These are phyloP conservation scores for Monopterus albus DNA, from an alignment of 2,113 vertebrate genomes.

Conservation along the genomic window DNA sequence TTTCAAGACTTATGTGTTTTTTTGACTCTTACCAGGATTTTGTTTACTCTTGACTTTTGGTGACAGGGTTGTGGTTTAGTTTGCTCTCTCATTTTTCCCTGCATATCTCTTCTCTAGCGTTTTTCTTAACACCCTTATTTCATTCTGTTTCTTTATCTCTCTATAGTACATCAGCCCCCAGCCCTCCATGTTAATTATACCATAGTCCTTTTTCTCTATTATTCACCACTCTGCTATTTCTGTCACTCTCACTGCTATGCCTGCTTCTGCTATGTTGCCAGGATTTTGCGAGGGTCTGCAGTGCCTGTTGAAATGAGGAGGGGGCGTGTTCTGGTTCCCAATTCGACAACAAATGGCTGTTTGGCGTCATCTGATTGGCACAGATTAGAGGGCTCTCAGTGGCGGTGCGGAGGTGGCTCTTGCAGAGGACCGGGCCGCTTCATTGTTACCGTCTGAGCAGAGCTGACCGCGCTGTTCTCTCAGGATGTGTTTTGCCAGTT, in stretches of 20 bases:
- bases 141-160: constrained; percentile 47
- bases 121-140: constrained; percentile 22
- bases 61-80: background rate
- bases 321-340: constrained; percentile 56
- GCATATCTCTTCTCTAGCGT: constrained; percentile 22
- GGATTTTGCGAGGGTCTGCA: constrained; percentile 61
- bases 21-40: background rate
- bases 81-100: constrained; percentile 3
- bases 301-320: constrained; percentile 59
- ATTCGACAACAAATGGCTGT: constrained; percentile 73
- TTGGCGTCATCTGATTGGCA: constrained; percentile 77
- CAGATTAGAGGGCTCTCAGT: constrained; percentile 74
- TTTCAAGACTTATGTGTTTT: too few species aligned
- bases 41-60: constrained; percentile 10
- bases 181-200: constrained; percentile 76
- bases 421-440: constrained; percentile 53
- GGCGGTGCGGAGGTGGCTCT: constrained; percentile 69
- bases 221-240: constrained; percentile 78
- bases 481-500: constrained; percentile 12
- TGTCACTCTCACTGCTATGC: constrained; percentile 63
- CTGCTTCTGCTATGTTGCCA: constrained; percentile 48
- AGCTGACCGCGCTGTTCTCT: constrained; percentile 44
- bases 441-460: constrained; percentile 47
- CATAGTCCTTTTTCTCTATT: constrained; percentile 67
- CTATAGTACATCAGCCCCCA: constrained; percentile 52